Conservation (phyloP, 2,888 invertebrate species). For the Ypsolopha sequella region DNA sequence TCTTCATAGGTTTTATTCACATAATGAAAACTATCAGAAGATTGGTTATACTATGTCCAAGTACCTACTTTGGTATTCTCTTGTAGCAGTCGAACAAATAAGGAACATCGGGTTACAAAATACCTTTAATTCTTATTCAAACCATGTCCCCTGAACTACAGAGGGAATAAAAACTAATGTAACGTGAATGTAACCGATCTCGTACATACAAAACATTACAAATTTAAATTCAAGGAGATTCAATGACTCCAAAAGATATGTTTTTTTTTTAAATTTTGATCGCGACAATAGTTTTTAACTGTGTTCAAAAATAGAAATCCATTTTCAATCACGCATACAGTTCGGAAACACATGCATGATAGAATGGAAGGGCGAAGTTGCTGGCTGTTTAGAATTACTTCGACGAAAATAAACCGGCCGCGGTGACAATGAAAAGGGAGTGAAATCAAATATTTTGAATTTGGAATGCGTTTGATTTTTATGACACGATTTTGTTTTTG, state of each 20-base stretch:
- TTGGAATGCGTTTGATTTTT: slow-evolving; percentile 9
- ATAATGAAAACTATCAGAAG: no score
- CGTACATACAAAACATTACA: slow-evolving; percentile 25
- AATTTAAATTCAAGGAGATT: slow-evolving; percentile 41
- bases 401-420: slow-evolving; percentile 32
- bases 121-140: slow-evolving; percentile 23
- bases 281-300: slow-evolving; percentile 2
- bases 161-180: slow-evolving; percentile 30
- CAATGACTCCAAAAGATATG: slow-evolving; percentile 22
- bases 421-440: slow-evolving; percentile 34
- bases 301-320: slow-evolving; percentile 1
- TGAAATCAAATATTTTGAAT: slow-evolving; percentile 14
- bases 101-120: slow-evolving; percentile 11
- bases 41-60: no score
- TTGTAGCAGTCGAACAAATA: not conserved
- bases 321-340: slow-evolving; percentile 1
- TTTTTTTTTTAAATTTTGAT: not conserved
- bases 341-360: not conserved
- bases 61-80: no score
- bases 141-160: slow-evolving; percentile 17
- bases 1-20: no score
- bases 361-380: slow-evolving; percentile 21
- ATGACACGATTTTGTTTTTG: not conserved
- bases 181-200: slow-evolving; percentile 17
- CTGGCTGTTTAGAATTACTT: slow-evolving; percentile 30